Base-by-base conservation (phyloP, 1,140 invertebrate species). In the Macrobrachium nipponense region DNA sequence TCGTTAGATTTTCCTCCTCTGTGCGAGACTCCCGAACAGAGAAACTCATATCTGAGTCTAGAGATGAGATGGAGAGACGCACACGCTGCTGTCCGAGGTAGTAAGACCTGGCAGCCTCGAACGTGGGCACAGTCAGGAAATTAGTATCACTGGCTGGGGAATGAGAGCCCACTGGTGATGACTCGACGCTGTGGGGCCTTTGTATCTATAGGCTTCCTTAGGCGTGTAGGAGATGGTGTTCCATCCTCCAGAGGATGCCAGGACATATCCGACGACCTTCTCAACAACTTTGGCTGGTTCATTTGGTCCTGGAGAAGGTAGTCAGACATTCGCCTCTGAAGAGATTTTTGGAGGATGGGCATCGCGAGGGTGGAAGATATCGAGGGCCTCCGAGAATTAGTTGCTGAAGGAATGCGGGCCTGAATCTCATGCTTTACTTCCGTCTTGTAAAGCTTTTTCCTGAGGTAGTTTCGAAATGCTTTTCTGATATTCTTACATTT, bases 391-490 rank as follows among this genome's bases (percentile, higher is more conserved):
- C 89, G 87, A 8, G 89, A 89, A 59, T 84, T 87, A 61, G 72
- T 83, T 6, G 86, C 87, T 17, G 88, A 87, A 43, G 95, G 95
- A 5, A 95, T 96, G 86, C 95, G 92, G 7, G 95, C 95, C 82
- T 89, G 88, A 61, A 90, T 90, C 80, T 90, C 95, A 90, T 95
- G 94, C 87, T 95, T 94, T 59, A 96, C 92, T 90, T 96, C 95
- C 88, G 94, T 95, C 90, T 95, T 95, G 1, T 94, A 95, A 90
- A 95, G 93, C 91, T 95, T 93, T 91, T 96, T 95, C n/a, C 95
- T 92, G 93, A 94, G 94, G 90, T 96, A 96, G 89, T 96, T 96
- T 88, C 95, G 93, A 82, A 96, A 94, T 58, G 95, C 94, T 90
- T 95, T 94, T 87, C 94, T 92, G 14, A 91, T 70, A 23, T 91